Base-by-base conservation (phyloP, 2,113 vertebrate genomes). In the Mirounga angustirostris region DNA sequence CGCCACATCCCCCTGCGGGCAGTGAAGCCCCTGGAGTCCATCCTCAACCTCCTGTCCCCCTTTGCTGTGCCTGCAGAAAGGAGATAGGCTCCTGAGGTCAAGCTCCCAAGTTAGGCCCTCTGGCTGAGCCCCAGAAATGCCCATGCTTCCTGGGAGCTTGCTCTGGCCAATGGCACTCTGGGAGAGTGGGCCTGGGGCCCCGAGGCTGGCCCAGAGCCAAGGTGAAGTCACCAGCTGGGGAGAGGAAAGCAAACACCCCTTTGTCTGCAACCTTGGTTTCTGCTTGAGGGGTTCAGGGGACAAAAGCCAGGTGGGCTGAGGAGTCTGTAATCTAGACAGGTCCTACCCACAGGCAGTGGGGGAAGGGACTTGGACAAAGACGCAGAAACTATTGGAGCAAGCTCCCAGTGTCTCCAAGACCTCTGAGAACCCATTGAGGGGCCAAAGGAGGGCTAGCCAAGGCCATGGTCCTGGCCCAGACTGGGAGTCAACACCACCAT, bases 101-200 rank as follows among this genome's bases (percentile, higher is more conserved):
- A 40, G 61, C 71, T 58, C 16, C 13, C 4, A 33, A 13, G 10
- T 8, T 12, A 0, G 61, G 22, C 16, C 58, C 50, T 61, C 26
- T 0, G 0, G 33, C 56, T 1, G 7, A 65, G 46, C 69, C 56
- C 78, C 18, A 0, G 46, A 24, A 2, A 21, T 0, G 21, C 15
- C 1, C 3, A 1, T 4, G 24, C 9, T 0, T 40, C 83, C 74
- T 4, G 16, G 52, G 50, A 58, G 28, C 52, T 24, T 14, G 8
- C 33, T n/a, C 16, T 2, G 1, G n/a, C 36, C 0, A 0, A 16
- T 40, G 24, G 19, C 11, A 0, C 16, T 7, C 5, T 0, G 4
- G 43, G n/a, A 0, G 1, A 58, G 87, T 22, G 71, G 93, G 33
- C 65, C 46, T 3, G 33, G 79, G 61, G 54, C 61, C 56, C 4